Conservation (phyloP, 1,140 invertebrate species). For the Capitella teleta region DNA sequence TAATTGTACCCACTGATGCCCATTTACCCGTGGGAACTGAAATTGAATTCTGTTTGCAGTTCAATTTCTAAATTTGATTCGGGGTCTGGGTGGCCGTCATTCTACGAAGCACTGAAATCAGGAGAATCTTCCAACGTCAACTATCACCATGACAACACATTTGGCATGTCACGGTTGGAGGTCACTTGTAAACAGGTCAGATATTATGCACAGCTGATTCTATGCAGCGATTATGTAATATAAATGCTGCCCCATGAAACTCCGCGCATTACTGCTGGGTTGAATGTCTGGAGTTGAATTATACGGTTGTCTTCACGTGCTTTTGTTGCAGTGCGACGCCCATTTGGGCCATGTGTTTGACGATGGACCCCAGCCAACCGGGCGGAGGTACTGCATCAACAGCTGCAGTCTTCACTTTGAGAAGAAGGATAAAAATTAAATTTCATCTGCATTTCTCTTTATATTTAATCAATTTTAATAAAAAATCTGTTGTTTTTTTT, state of each 20-base stretch:
- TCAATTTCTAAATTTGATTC: slow-evolving; percentile 88
- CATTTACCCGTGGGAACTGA: too few relatives aligned
- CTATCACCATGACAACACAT: slow-evolving; percentile 14
- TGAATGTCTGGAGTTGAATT: not conserved
- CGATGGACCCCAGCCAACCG: slow-evolving; percentile 89
- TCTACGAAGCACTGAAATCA: slow-evolving; percentile 70
- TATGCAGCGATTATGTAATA: too few relatives aligned
- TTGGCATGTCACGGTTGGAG: slow-evolving; percentile 19
- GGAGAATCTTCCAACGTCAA: slow-evolving; percentile 16
- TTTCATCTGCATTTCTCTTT: too few relatives aligned
- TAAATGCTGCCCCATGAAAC: not conserved
- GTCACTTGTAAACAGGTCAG: slow-evolving; percentile 19
- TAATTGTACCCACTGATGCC: too few relatives aligned
- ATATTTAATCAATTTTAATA: too few relatives aligned
- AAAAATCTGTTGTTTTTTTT: too few relatives aligned
- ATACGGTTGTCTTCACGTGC: not conserved
- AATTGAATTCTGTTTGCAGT: too few relatives aligned
- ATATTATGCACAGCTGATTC: not conserved
- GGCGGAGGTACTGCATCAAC: slow-evolving; percentile 75
- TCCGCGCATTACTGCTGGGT: not conserved
- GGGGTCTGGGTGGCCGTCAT: slow-evolving; percentile 89
- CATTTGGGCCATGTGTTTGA: slow-evolving; percentile 97
- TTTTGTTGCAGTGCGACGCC: slow-evolving; percentile 58
- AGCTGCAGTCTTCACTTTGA: too few relatives aligned
- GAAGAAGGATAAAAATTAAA: too few relatives aligned